Percentiles rank a stretch among this genome's conserved stretches.
These are phyloP conservation scores for Thera obeliscata DNA, from an alignment of 2,888 invertebrate genomes.

Conservation along the genomic window DNA sequence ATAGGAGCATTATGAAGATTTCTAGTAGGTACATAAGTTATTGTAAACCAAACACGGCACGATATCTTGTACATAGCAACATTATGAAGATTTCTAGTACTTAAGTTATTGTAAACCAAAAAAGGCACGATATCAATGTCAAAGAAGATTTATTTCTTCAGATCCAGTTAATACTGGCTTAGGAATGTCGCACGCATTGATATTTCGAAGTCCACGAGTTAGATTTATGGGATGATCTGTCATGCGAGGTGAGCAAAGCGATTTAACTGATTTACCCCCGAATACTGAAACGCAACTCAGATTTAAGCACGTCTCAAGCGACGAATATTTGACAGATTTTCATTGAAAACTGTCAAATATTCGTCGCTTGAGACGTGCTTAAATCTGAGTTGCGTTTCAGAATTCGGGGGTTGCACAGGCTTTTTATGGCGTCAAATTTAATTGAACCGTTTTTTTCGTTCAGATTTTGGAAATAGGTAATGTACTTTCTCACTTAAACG, in stretches of 20 bases:
- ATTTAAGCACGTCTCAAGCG: no score
- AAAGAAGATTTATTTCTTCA: slow-evolving; percentile 62
- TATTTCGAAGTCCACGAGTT: slow-evolving; percentile 51
- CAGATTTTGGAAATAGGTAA: slow-evolving; percentile 9
- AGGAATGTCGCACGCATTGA: slow-evolving; percentile 69
- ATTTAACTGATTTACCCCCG: slow-evolving; percentile 32
- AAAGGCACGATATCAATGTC: slow-evolving; percentile 52
- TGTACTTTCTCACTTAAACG: neutral
- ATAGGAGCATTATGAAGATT: no score
- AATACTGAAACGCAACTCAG: no score
- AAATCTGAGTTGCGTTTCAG: no score
- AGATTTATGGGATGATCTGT: slow-evolving; percentile 47
- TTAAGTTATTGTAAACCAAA: slow-evolving; percentile 19
- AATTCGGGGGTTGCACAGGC: no score
- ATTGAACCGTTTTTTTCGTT: slow-evolving; percentile 17
- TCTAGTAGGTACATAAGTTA: no score
- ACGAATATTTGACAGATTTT: no score
- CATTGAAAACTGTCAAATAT: no score
- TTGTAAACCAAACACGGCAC: no score
- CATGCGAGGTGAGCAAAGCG: slow-evolving; percentile 25
- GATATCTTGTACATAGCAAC: no score
- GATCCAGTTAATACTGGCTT: slow-evolving; percentile 73
- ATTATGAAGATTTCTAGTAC: no score
- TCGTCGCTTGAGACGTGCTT: no score
- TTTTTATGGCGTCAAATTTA: slow-evolving; percentile 17